Evolutionary conservation across 2,888 invertebrate genomes (phyloP).

Genomic region (Drosophila monieri): DNA sequence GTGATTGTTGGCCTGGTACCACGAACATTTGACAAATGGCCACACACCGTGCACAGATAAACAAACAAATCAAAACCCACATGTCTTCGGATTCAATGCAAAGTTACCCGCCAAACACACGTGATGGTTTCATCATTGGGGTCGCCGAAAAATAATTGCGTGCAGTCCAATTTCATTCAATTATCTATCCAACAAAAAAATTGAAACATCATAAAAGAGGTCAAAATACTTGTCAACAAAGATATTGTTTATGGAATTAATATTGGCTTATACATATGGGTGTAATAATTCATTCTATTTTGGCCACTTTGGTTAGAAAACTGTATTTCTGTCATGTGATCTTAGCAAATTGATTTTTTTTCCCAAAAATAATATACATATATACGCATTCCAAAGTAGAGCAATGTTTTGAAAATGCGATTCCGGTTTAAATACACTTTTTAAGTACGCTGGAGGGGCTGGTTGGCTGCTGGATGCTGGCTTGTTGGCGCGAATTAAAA

Average conservation of each 20-base stretch:
- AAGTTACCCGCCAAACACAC: constrained; percentile 28
- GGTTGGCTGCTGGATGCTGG: constrained; percentile 9
- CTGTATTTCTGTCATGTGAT: constrained; percentile 11
- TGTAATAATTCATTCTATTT: not conserved
- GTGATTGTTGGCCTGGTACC: constrained; percentile 3
- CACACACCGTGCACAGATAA: constrained; percentile 31
- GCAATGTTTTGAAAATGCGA: constrained; percentile 14
- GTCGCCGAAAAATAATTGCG: constrained; percentile 41
- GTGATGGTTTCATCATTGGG: constrained; percentile 55
- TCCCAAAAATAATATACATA: not conserved
- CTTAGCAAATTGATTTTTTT: constrained; percentile 15
- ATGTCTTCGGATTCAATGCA: constrained; percentile 10
- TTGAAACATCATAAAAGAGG: constrained; percentile 30
- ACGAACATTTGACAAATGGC: constrained; percentile 28
- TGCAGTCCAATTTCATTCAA: constrained; percentile 35
- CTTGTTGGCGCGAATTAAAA: constrained; percentile 20
- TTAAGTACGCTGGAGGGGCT: constrained; percentile 8
- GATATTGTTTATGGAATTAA: not conserved
- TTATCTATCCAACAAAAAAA: constrained; percentile 31
- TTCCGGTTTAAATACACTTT: constrained; percentile 31
- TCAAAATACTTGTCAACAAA: constrained; percentile 11
- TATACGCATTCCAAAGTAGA: constrained; percentile 28
- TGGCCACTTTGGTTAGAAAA: not conserved
- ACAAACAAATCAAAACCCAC: constrained; percentile 34
- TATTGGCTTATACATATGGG: not conserved